phyloP scores from a whole-genome alignment of 2,113 vertebrate genomes.

The Corvus cornix region DNA sequence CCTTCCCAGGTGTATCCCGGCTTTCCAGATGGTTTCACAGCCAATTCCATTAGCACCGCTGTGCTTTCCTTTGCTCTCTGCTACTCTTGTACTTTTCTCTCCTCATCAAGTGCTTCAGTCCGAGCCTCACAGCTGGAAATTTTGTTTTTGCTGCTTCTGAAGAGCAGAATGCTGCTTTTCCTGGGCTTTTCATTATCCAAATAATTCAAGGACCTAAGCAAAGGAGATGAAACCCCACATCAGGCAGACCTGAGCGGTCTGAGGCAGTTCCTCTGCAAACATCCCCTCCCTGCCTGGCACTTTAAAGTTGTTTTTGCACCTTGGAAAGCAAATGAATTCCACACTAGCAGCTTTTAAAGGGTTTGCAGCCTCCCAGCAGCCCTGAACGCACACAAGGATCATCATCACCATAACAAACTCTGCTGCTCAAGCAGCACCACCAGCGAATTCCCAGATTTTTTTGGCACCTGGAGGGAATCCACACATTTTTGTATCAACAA shows the following conservation, averaged over 20 bases:
- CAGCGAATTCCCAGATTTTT: neutral
- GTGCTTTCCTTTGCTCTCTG: neutral
- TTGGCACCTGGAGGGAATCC: neutral
- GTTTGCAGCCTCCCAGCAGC: neutral
- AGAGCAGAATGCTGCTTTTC: neutral
- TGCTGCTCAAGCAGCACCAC: neutral
- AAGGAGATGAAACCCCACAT: neutral
- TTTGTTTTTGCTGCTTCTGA: neutral
- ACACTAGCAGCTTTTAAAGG: neutral
- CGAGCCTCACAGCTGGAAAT: neutral
- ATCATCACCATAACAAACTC: neutral
- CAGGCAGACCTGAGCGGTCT: neutral
- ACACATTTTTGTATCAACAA: neutral
- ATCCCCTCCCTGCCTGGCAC: neutral
- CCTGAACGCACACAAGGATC: neutral
- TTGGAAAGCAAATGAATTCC: neutral
- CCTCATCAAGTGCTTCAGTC: neutral
- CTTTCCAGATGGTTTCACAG: neutral
- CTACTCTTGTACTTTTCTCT: rapidly evolving
- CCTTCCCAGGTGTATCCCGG: neutral
- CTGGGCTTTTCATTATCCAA: neutral
- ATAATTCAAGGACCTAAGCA: neutral
- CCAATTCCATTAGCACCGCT: neutral
- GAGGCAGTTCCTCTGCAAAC: neutral
- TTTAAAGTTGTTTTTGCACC: neutral